Evolutionary conservation across 2,113 vertebrate species (phyloP).

Genomic region (Nothocercus nigrocapillus): DNA sequence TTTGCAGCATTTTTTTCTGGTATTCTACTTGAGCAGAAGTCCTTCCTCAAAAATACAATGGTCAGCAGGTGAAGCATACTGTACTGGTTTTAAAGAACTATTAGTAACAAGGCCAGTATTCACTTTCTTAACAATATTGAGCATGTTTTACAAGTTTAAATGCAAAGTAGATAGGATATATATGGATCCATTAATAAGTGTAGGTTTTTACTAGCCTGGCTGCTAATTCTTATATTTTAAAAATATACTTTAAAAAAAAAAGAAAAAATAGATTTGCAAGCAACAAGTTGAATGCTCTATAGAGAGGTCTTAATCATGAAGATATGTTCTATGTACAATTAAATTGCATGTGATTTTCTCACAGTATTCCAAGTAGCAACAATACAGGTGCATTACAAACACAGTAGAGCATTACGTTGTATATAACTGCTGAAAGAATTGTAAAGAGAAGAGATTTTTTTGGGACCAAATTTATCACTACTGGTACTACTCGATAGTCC

Average conservation of each 20-base stretch:
- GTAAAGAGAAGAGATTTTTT: neutral
- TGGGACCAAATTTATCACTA: neutral
- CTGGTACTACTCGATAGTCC: neutral
- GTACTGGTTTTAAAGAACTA: neutral
- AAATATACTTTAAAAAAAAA: too few species aligned
- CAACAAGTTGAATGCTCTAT: neutral
- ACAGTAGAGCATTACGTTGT: accelerated
- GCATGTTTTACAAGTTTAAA: neutral
- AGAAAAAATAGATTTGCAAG: neutral
- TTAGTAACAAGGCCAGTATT: neutral
- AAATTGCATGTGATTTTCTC: neutral
- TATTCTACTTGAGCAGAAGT: neutral
- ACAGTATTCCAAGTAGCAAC: neutral
- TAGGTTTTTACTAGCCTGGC: neutral
- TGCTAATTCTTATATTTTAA: neutral
- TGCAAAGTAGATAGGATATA: neutral
- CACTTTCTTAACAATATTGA: neutral
- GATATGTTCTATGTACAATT: accelerated
- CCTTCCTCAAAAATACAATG: neutral
- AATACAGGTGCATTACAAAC: neutral
- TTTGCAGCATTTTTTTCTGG: neutral
- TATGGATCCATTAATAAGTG: neutral
- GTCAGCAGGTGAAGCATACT: neutral
- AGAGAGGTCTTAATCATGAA: neutral
- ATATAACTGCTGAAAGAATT: neutral